Evolutionary conservation across 2,888 invertebrate genomes (phyloP).

Genomic region (Synanthedon myopaeformis): DNA sequence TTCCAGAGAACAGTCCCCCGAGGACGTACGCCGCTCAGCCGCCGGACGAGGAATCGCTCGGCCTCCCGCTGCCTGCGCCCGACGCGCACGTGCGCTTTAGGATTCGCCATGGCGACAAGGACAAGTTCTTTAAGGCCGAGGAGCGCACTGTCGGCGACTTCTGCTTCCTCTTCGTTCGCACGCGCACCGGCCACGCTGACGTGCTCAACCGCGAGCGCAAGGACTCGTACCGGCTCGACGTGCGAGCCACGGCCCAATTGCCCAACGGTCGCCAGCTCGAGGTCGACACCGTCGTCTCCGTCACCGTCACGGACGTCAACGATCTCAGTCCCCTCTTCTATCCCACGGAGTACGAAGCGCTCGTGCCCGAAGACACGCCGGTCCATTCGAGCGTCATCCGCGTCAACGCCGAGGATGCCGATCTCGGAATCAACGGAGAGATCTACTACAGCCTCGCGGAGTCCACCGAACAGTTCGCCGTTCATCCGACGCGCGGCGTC

Average conservation of each 20-base stretch:
- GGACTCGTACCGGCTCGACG: slow-evolving; percentile 82
- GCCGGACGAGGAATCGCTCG: slow-evolving; percentile 82
- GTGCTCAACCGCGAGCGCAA: slow-evolving; percentile 94
- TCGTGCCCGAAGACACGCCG: slow-evolving; percentile 89
- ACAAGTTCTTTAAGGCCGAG: slow-evolving; percentile 94
- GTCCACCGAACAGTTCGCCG: slow-evolving; percentile 85
- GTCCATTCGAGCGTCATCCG: slow-evolving; percentile 83
- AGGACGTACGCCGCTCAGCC: slow-evolving; percentile 85
- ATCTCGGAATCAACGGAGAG: slow-evolving; percentile 95
- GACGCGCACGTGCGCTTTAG: slow-evolving; percentile 78
- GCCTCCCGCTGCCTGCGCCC: slow-evolving; percentile 69
- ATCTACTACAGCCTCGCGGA: slow-evolving; percentile 94
- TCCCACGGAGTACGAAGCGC: slow-evolving; percentile 86
- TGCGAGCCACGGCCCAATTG: slow-evolving; percentile 73
- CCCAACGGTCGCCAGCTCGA: slow-evolving; percentile 73
- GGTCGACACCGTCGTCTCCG: slow-evolving; percentile 77
- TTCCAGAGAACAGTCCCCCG: slow-evolving; percentile 92
- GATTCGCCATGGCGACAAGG: slow-evolving; percentile 88
- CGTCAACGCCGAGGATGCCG: slow-evolving; percentile 94
- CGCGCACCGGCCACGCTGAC: slow-evolving; percentile 86
- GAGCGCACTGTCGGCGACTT: slow-evolving; percentile 92
- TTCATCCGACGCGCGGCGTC: slow-evolving; percentile 93
- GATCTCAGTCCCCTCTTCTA: slow-evolving; percentile 95
- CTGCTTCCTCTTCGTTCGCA: slow-evolving; percentile 91
- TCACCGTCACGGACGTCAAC: slow-evolving; percentile 85